Percentiles rank a stretch among this genome's conserved stretches.
Conservation (phyloP, 1,140 invertebrate genomes). For the Vanessa atalanta region DNA sequence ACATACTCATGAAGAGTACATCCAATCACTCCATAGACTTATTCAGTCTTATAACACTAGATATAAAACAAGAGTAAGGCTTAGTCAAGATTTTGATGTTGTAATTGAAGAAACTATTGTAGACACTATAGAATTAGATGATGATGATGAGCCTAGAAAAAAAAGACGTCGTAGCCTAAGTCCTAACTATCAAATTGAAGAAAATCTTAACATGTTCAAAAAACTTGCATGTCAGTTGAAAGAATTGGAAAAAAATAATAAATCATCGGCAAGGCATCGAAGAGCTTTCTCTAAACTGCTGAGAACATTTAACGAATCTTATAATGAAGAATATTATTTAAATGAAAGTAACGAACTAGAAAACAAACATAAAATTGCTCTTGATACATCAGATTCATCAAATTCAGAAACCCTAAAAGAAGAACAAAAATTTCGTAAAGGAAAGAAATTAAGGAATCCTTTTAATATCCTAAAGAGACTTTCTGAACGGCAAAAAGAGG, state of each 20-base stretch:
- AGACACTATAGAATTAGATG: constrained; percentile 64
- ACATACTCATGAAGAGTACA: constrained; percentile 35
- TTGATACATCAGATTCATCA: constrained; percentile 58
- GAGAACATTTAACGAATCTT: constrained; percentile 64
- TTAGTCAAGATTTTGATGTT: constrained; percentile 55
- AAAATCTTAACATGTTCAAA: constrained; percentile 54
- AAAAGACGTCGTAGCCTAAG: constrained; percentile 46
- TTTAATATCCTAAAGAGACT: constrained; percentile 64
- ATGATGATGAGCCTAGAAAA: constrained; percentile 54
- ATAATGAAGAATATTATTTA: constrained; percentile 62
- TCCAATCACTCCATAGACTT: constrained; percentile 49
- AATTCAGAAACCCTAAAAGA: constrained; percentile 35
- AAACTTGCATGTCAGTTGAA: constrained; percentile 50
- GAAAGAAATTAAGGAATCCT: constrained; percentile 66
- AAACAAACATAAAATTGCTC: constrained; percentile 52
- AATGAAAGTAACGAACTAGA: constrained; percentile 53
- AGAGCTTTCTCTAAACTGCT: constrained; percentile 61
- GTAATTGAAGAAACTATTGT: constrained; percentile 50
- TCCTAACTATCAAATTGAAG: constrained; percentile 43
- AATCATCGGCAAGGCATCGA: constrained; percentile 52
- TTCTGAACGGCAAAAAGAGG: constrained; percentile 47
- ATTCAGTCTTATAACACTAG: constrained; percentile 58
- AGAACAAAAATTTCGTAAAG: constrained; percentile 33
- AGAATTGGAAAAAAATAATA: constrained; percentile 47
- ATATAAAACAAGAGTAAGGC: constrained; percentile 53